Conservation (phyloP, 2,113 vertebrate species). For the Microtus richardsoni region DNA sequence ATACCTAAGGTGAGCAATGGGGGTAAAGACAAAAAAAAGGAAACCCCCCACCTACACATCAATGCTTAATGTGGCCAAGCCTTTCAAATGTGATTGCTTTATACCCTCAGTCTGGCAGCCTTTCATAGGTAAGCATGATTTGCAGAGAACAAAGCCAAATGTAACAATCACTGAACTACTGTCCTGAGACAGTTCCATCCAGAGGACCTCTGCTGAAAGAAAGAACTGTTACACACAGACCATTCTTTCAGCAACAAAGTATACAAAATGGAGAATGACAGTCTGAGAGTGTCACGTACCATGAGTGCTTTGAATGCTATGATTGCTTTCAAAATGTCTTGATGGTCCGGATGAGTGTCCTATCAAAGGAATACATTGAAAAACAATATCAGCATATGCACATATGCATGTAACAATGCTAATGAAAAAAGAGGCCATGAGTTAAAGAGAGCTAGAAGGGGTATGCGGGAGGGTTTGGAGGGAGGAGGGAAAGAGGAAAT, state of each 20-base stretch:
- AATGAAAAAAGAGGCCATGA: not conserved
- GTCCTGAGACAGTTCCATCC: conserved; percentile 81
- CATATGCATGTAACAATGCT: not conserved
- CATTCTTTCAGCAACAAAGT: conserved; percentile 73
- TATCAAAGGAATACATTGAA: conserved; percentile 84
- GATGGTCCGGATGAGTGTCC: conserved; percentile 97
- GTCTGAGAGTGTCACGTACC: conserved; percentile 91
- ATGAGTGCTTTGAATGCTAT: conserved; percentile 94
- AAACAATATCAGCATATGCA: conserved; percentile 7
- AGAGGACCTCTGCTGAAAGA: conserved; percentile 76
- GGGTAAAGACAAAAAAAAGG: conserved; percentile 74
- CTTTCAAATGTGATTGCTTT: conserved; percentile 70
- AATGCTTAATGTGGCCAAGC: conserved; percentile 71
- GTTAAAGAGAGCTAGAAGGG: not conserved
- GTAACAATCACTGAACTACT: conserved; percentile 61
- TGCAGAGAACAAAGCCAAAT: conserved; percentile 68
- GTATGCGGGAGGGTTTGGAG: too few species aligned
- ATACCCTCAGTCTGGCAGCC: conserved; percentile 25
- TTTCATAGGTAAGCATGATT: conserved; percentile 51
- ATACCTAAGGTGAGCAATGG: conserved; percentile 47
- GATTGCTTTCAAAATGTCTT: conserved; percentile 93
- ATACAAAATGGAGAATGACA: conserved; percentile 72
- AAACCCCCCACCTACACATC: conserved; percentile 67
- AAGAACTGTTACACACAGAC: conserved; percentile 79
- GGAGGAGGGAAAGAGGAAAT: not conserved